Base-by-base conservation (phyloP, 2,888 invertebrate genomes). In the Eristalinus sepulchralis region DNA sequence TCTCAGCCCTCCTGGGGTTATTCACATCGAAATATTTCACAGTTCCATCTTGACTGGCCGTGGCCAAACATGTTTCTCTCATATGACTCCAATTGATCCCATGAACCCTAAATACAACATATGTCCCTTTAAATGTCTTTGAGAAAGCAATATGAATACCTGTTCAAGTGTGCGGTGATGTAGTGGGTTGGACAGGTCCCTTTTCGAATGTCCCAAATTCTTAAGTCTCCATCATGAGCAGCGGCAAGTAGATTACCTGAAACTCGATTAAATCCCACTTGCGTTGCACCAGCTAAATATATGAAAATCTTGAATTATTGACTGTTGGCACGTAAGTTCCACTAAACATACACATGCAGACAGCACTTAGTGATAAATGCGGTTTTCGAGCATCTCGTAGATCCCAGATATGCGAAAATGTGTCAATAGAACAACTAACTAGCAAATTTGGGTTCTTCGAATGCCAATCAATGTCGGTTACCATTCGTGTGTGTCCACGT, bases 171-270 rank as follows among this genome's bases (percentile, higher is more conserved):
- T 3, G 98, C 98, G 27, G 98, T 96, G 89, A 99, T 97, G 90
- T 98, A 98, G 91, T 98, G 97, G 2, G 98, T 95, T 0, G 98
- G 98, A 71, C 96, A 94, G 66, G 95, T 95, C 86, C 96, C 95
- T 93, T 98, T 98, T 87, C 98, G 94, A 89, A 97, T 96, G 92
- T 99, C 99, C 98, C 98, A 99, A 88, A 99, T 95, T 92, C 98
- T 96, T 3, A 99, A 95, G 92, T 98, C 98, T 1, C 98, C 98
- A 91, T 98, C 98, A 92, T 99, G 98, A 4, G 98, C 97, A 60
- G 98, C 98, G 1, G 98, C 98, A 88, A 99, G 94, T 88, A 97
- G 94, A 91, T 98, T 94, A 0, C 96, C 94, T 1, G 96, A 96
- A 67, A 97, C 94, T 90, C 96, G 95, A 91, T 98, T 98, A 96